Percentiles rank a stretch among this genome's conserved stretches.
Conservation (phyloP, 2,888 invertebrate genomes). For the Pantelozetes paolii region DNA sequence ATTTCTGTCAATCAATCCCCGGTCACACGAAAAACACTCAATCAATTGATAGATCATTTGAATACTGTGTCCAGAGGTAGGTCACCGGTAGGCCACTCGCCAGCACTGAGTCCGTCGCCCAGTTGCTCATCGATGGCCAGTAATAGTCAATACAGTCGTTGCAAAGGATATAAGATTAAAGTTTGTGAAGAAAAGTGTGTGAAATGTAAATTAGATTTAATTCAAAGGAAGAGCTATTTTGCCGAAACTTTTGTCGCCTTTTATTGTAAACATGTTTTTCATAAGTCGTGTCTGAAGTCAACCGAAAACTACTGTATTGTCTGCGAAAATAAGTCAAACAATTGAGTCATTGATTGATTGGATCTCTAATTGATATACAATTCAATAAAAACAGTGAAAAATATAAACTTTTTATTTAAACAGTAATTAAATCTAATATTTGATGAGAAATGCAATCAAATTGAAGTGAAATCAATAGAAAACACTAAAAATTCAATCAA, state of each 20-base stretch:
- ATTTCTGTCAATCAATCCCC: constrained; percentile 20
- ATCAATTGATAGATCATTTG: constrained; percentile 16
- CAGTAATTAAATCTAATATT: no score
- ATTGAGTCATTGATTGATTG: not conserved
- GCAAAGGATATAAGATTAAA: not conserved
- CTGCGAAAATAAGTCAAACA: not conserved
- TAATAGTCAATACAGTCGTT: not conserved
- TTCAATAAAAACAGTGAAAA: not conserved
- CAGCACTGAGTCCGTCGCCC: not conserved
- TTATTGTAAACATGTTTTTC: not conserved
- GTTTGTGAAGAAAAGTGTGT: not conserved
- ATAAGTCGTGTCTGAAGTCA: not conserved
- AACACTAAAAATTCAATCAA: no score
- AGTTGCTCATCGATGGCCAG: no score
- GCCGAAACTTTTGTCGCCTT: not conserved
- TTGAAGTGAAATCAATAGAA: not conserved
- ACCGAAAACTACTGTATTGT: not conserved
- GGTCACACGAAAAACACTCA: constrained; percentile 17
- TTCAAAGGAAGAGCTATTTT: not conserved
- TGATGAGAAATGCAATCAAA: not conserved
- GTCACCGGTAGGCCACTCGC: not conserved
- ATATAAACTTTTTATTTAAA: no score
- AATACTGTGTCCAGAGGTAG: not conserved
- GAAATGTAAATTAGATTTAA: not conserved
- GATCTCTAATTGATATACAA: not conserved